Base-by-base conservation (phyloP, 2,113 vertebrate genomes). In the Lichenostomus cassidix region DNA sequence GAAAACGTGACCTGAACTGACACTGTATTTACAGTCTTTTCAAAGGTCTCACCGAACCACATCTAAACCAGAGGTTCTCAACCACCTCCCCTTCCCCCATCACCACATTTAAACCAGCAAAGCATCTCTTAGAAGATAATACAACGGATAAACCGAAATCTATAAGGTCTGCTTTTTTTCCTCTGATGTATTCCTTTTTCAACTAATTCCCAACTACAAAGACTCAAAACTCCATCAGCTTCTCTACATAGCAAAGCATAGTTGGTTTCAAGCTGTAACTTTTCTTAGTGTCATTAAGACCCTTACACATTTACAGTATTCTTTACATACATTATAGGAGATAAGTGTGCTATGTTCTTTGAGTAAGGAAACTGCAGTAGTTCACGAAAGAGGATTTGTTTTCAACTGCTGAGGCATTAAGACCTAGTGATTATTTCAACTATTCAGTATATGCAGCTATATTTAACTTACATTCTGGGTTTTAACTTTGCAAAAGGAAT, bases 341-440 rank as follows among this genome's bases (percentile, higher is more conserved):
- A 94, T 70, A 80, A 93, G 68, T 20, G 65, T 59, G 21, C 74
- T 78, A 28, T 41, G 31, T 55, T 91, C 68, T 91, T 92, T 90
- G 67, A 91, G 77, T 22, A 69, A 93, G 88, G 83, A 90, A 92
- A 88, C 79, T 42, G 59, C 84, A 85, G 70, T 35, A 71, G 68
- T 33, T 86, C 76, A 83, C 0, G 33, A 90, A 90, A 94, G 89
- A 96, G 92, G 95, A 97, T 97, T 96, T 67, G 79, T 96, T 94
- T 95, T 87, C 73, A 83, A 78, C 82, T 84, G 78, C 15, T 70
- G 84, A 91, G 94, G 89, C 81, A 94, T 86, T 95, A 70, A 89
- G 87, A 91, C 49, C 39, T 31, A 67, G 93, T 37, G 83, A 90
- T 88, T 82, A 79, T 78, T 90, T 77, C 33, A 89, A 70, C 59